Evolutionary conservation across 2,797 vertebrate genomes (phyloP), one percentile per base, ranked within the genome.

Genomic region (Sebastolobus altivelis): DNA sequence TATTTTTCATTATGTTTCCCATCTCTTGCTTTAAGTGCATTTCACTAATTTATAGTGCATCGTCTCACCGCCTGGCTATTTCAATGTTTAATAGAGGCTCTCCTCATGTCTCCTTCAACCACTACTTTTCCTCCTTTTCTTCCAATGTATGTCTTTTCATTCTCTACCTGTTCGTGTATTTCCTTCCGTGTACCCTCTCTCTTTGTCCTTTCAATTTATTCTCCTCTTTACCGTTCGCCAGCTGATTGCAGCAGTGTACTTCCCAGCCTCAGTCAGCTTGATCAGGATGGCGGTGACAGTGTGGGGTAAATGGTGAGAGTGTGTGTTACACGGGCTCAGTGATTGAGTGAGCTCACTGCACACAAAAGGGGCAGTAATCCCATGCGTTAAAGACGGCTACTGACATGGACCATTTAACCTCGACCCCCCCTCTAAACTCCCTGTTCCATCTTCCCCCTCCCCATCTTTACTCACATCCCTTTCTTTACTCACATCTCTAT

Each of bases 391-490:
- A 94, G 91, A 91, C 87, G 80, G 75, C 86, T 79, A 82, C 88
- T 90, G 93, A 94, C 88, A 90, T 77, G 91, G 92, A 67, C 90
- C 92, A 92, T 95, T 95, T 94, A 94, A 92, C 93, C 89, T 91
- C 78, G 72, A 25, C 25, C 76, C 83, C 49, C 61, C 43, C 43
- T 66, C 89, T 84, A 67, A 85, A 93, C 69, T 75, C 86, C 63
- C 61, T 43, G 80, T 75, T 79, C 83, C 62, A 54, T 83, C 89
- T 75, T 60, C 55, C 67, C 65, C 60, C 55, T 79, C 72, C 60
- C 79, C 54, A 63, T 82, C 70, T 85, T 86, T 66, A 80, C 82
- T 62, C 83, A 37, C 80, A 71, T 69, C 66, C 65, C 29, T 80
- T 72, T 72, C 66, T 85, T 87, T 79, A 70, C 75, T 80, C 52